Evolutionary conservation across 2,113 vertebrate species (phyloP).

Genomic region (Peromyscus leucopus): DNA sequence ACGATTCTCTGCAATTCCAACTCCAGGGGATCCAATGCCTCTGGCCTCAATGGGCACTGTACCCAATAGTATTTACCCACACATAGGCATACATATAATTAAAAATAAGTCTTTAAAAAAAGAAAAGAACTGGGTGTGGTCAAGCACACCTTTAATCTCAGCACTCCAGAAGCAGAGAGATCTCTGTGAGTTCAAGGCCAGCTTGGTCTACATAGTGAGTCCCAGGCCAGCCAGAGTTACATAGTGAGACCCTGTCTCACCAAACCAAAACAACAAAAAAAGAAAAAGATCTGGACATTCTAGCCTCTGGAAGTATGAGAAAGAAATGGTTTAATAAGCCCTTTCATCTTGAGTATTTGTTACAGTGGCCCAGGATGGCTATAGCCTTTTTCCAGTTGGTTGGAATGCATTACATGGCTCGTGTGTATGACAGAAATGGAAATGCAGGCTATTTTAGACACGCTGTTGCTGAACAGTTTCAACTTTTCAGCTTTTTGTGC

Average conservation of each 20-base stretch:
- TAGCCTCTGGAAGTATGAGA: neutral
- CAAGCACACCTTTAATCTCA: neutral
- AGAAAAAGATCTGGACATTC: neutral
- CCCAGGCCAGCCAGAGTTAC: neutral
- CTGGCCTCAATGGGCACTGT: neutral
- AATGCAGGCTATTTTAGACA: neutral
- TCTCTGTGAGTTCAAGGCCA: neutral
- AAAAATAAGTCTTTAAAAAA: neutral
- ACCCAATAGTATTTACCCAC: neutral
- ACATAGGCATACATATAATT: neutral
- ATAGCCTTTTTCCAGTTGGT: neutral
- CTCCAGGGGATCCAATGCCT: neutral
- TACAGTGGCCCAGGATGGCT: neutral
- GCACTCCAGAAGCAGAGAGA: neutral
- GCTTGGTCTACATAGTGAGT: neutral
- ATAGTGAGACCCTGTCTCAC: neutral
- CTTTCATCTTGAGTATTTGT: neutral
- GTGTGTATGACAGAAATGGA: neutral
- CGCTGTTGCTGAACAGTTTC: neutral
- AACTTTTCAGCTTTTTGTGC: neutral
- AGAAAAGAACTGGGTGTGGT: neutral
- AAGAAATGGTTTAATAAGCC: neutral
- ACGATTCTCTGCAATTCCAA: too few relatives aligned
- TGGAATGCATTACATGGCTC: neutral
- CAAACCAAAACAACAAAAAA: neutral